Conservation (phyloP, 2,797 vertebrate species). For the Pangasius djambal region DNA sequence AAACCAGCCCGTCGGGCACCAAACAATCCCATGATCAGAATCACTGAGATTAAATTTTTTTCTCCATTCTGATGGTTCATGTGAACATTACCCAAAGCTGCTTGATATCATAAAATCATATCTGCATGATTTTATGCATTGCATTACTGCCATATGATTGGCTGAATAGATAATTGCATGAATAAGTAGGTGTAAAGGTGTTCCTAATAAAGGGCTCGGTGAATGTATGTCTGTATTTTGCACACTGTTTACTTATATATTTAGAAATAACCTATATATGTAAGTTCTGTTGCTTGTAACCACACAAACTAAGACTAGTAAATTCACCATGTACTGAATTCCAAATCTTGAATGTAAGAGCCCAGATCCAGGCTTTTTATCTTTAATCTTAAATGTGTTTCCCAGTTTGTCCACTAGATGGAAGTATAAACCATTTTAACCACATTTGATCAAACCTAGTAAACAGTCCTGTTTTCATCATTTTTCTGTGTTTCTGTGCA, state of each 20-base stretch:
- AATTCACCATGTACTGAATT: neutral
- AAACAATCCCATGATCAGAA: neutral
- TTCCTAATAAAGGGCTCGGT: neutral
- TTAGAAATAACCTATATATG: neutral
- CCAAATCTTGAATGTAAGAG: neutral
- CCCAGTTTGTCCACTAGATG: conserved; percentile 60
- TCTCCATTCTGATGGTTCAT: neutral
- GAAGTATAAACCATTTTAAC: neutral
- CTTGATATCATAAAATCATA: too few relatives aligned
- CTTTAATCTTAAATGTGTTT: neutral
- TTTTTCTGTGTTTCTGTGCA: neutral
- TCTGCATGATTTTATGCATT: neutral
- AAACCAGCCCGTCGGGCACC: neutral
- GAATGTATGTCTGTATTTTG: neutral
- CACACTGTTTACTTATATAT: neutral
- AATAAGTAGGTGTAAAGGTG: neutral
- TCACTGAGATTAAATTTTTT: neutral
- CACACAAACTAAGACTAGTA: neutral
- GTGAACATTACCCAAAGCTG: neutral
- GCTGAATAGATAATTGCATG: neutral
- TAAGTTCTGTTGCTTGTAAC: neutral
- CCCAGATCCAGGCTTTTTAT: neutral
- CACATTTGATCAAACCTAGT: neutral
- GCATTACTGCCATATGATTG: neutral
- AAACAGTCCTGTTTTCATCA: neutral